Evolutionary conservation across 2,888 invertebrate species (phyloP).

Genomic region (Scaptomyza caliginosa): DNA sequence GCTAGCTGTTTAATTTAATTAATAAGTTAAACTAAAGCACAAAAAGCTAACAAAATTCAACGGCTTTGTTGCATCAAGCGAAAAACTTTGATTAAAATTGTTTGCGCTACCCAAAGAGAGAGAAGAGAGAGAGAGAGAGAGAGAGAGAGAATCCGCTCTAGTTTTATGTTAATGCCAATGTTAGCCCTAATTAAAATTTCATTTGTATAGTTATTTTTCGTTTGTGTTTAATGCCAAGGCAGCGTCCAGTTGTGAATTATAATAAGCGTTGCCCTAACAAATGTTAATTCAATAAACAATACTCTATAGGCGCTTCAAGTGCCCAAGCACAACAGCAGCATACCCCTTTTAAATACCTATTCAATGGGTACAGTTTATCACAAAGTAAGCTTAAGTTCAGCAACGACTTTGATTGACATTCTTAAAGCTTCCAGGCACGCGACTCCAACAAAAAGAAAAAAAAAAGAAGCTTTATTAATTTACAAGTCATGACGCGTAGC

Average conservation of each 20-base stretch:
- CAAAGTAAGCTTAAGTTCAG: slow-evolving; percentile 1
- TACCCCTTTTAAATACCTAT: neutral
- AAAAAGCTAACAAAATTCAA: neutral
- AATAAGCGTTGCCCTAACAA: slow-evolving; percentile 38
- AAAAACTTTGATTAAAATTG: neutral
- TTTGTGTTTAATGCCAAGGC: slow-evolving; percentile 59
- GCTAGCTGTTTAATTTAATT: neutral
- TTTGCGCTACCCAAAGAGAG: too few species aligned
- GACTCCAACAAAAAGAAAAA: slow-evolving; percentile 22
- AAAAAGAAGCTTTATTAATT: slow-evolving; percentile 23
- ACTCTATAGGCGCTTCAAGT: too few species aligned
- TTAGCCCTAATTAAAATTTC: neutral
- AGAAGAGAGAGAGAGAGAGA: too few species aligned
- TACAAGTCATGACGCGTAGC: slow-evolving; percentile 63
- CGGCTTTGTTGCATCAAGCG: neutral
- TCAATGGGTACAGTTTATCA: neutral
- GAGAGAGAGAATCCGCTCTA: too few species aligned
- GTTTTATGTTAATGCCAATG: neutral
- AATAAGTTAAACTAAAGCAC: neutral
- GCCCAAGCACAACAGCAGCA: too few species aligned
- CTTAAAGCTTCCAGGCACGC: slow-evolving; percentile 29
- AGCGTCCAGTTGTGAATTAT: slow-evolving; percentile 41
- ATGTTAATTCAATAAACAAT: too few species aligned
- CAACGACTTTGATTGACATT: slow-evolving; percentile 13
- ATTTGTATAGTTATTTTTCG: neutral